A percentile compares a stretch with the other conserved stretches of the same genome.
Evolutionary conservation across 2,797 vertebrate species (phyloP).

Genomic region (Helicolenus hilgendorfi): DNA sequence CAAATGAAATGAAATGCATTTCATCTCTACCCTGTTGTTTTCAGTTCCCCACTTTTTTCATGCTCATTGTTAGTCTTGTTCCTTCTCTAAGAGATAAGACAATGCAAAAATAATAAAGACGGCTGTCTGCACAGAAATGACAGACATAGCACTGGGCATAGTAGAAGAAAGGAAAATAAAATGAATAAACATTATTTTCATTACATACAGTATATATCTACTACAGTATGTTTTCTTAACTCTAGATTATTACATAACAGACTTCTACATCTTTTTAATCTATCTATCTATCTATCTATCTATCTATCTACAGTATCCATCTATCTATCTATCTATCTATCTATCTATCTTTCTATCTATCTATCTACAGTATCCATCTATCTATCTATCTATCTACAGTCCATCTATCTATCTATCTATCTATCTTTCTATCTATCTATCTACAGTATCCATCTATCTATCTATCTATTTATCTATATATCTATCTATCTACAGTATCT

Average conservation of each 20-base stretch:
- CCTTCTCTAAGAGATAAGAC: conserved; percentile 6
- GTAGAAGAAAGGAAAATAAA: neutral
- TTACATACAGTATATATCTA: neutral
- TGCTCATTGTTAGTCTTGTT: neutral
- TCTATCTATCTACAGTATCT: neutral
- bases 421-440: neutral
- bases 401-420: neutral
- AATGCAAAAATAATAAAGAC: neutral
- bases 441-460: neutral
- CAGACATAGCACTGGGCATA: neutral
- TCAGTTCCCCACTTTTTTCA: neutral
- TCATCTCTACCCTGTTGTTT: conserved; percentile 14
- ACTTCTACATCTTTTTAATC: neutral
- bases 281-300: too few relatives aligned
- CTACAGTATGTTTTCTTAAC: neutral
- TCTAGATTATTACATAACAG: neutral
- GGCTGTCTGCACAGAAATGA: neutral
- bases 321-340: too few relatives aligned
- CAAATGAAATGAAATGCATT: conserved; percentile 55
- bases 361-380: too few relatives aligned
- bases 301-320: too few relatives aligned
- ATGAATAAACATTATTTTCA: neutral
- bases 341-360: too few relatives aligned
- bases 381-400: neutral
- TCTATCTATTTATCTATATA: neutral